A percentile compares a stretch with the other conserved stretches of the same genome.
Evolutionary conservation across 2,113 vertebrate genomes (phyloP).

Genomic region (Ellobius talpinus): DNA sequence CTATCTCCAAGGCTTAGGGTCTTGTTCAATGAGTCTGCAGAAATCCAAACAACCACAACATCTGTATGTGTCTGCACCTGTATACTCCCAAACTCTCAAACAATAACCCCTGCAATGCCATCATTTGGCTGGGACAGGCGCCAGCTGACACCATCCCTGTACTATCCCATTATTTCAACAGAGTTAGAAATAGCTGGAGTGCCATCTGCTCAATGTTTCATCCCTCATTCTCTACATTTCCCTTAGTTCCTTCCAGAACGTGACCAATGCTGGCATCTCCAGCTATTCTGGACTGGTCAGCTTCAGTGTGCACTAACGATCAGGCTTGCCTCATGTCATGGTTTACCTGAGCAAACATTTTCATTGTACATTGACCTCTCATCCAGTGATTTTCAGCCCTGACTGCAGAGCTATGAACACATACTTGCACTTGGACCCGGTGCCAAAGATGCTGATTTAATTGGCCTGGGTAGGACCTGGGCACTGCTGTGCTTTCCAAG

Average conservation of each 20-base stretch:
- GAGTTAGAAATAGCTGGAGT: not conserved
- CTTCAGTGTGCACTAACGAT: not conserved
- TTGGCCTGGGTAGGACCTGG: not conserved
- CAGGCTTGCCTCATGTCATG: not conserved
- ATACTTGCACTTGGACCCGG: not conserved
- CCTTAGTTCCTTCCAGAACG: conserved; percentile 11
- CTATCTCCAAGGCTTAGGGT: not conserved
- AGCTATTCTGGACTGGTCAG: not conserved
- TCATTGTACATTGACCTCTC: conserved; percentile 14
- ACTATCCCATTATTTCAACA: not conserved
- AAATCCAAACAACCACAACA: not conserved
- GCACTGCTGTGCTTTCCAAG: conserved; percentile 23
- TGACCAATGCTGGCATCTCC: not conserved
- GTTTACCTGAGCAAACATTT: not conserved
- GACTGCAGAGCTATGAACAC: conserved; percentile 31
- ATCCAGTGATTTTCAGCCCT: not conserved
- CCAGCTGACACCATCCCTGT: not conserved
- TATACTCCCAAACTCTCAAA: not conserved
- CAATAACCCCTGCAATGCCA: not conserved
- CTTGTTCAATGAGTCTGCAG: not conserved
- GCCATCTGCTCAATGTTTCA: not conserved
- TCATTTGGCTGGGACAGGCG: not conserved
- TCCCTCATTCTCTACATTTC: not conserved
- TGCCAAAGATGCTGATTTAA: conserved; percentile 6
- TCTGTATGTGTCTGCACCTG: not conserved